These are phyloP conservation scores for Vulpes vulpes DNA, from an alignment of 2,113 vertebrate genomes.

Conservation along the genomic window DNA sequence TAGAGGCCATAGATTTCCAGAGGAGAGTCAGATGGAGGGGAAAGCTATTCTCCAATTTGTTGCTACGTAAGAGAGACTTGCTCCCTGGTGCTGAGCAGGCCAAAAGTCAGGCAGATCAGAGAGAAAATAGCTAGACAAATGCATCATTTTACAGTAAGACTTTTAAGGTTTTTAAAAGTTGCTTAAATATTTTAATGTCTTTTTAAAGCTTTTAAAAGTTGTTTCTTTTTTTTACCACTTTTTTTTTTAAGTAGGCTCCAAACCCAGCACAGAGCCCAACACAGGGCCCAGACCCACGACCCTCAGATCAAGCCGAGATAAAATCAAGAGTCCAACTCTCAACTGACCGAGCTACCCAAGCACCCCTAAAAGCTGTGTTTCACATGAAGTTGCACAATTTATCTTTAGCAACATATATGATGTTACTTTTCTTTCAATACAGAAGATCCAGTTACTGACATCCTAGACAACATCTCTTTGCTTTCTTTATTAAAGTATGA, in stretches of 20 bases:
- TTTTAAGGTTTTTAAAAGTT: constrained; percentile 35
- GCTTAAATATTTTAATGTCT: constrained; percentile 46
- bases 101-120: constrained; percentile 18
- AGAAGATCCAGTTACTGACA: background rate
- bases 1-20: background rate
- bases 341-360: background rate
- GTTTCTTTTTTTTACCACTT: background rate
- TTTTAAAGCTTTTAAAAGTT: constrained; percentile 31
- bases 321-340: background rate
- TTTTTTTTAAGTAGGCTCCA: background rate
- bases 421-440: constrained; percentile 25
- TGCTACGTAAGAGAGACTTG: background rate
- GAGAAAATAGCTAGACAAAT: background rate
- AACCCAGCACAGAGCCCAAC: background rate
- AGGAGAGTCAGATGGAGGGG: background rate
- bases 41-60: constrained; percentile 42
- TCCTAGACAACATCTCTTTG: background rate
- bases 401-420: background rate
- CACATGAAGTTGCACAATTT: constrained; percentile 33
- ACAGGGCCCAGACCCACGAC: background rate
- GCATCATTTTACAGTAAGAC: background rate
- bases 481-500: constrained; percentile 19
- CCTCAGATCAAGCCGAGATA: background rate
- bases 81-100: background rate
- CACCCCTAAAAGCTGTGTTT: background rate